These are phyloP conservation scores for Orius insidiosus DNA, from an alignment of 1,140 invertebrate species.

Conservation along the genomic window DNA sequence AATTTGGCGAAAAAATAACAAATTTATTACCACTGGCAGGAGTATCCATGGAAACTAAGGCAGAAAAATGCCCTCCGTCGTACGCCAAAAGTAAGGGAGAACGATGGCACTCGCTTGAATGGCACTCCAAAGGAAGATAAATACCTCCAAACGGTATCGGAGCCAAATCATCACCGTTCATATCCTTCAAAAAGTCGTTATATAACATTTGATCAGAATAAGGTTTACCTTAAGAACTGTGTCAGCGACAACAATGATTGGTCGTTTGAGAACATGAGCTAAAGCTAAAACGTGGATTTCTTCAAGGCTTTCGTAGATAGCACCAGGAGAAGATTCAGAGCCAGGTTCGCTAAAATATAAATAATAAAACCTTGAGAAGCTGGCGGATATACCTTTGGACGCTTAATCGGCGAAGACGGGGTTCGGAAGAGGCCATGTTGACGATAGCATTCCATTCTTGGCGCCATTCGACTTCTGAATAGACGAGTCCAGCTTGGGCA, in stretches of 20 bases:
- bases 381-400: conserved; percentile 22
- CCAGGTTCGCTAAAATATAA: conserved; percentile 20
- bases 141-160: conserved; percentile 83
- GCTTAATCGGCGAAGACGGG: conserved; percentile 24
- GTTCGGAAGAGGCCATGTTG: conserved; percentile 47
- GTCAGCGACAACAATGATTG: conserved; percentile 77
- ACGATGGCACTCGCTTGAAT: conserved; percentile 46
- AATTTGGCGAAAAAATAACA: too few relatives aligned
- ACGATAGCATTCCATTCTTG: conserved; percentile 68
- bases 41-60: conserved; percentile 55
- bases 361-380: not conserved
- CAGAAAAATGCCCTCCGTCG: conserved; percentile 80
- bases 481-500: conserved; percentile 43
- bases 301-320: conserved; percentile 68
- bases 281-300: conserved; percentile 76
- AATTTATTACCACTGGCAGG: conserved; percentile 10
- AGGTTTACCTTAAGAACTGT: conserved; percentile 48
- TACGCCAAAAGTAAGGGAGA: conserved; percentile 69
- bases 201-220: not conserved
- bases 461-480: conserved; percentile 64
- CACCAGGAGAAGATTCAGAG: conserved; percentile 26
- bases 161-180: conserved; percentile 67
- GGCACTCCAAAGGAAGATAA: conserved; percentile 66
- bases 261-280: conserved; percentile 64
- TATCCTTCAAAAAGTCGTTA: conserved; percentile 36